Conservation (phyloP, 2,888 invertebrate genomes). For the Ichneumon xanthorius region DNA sequence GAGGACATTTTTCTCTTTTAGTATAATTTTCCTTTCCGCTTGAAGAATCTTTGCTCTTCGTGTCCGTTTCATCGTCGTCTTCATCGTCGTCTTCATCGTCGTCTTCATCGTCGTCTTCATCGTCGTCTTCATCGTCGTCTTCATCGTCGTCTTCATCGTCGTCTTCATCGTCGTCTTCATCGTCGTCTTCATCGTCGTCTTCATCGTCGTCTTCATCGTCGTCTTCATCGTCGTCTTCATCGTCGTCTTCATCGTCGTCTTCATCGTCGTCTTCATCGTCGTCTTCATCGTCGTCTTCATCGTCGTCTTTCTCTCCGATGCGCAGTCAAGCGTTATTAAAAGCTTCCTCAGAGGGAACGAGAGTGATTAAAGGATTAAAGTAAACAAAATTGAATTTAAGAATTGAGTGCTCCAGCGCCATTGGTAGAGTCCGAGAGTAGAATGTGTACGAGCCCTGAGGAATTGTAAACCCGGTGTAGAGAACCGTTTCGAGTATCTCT, state of each 20-base stretch:
- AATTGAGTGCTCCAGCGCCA: slow-evolving; percentile 36
- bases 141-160: too few species aligned
- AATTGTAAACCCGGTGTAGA: background rate
- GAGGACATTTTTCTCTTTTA: background rate
- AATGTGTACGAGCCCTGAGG: background rate
- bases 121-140: too few species aligned
- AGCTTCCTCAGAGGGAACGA: slow-evolving; percentile 34
- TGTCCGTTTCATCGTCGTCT: background rate
- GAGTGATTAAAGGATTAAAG: slow-evolving; percentile 54
- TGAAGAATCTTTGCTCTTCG: background rate
- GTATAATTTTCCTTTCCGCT: background rate
- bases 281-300: too few species aligned
- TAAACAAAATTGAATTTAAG: slow-evolving; percentile 60
- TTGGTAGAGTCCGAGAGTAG: background rate
- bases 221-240: too few species aligned
- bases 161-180: too few species aligned
- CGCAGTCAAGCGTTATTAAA: slow-evolving; percentile 50
- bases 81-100: too few species aligned
- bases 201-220: too few species aligned
- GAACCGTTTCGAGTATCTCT: too few species aligned
- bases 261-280: too few species aligned
- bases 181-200: too few species aligned
- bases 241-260: too few species aligned
- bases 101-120: too few species aligned
- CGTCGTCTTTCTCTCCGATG: slow-evolving; percentile 35